These are phyloP conservation scores for Arenicola marina DNA, from an alignment of 2,888 invertebrate genomes.

Conservation along the genomic window DNA sequence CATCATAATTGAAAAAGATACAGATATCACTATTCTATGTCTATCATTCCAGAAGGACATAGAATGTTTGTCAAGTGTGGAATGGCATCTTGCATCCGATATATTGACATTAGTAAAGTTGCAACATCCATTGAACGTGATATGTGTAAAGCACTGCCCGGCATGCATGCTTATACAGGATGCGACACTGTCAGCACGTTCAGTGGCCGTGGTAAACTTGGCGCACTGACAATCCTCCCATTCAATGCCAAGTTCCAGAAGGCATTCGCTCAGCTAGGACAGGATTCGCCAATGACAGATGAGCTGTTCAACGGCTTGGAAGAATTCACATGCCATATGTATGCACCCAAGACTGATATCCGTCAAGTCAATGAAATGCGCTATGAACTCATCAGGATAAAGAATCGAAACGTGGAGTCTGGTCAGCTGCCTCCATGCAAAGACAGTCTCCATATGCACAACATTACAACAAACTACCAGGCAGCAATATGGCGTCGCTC, in stretches of 20 bases:
- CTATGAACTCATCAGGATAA: slow-evolving; percentile 22
- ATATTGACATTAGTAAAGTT: no score
- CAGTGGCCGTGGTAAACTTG: slow-evolving; percentile 21
- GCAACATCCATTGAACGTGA: slow-evolving; percentile 18
- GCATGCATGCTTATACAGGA: slow-evolving; percentile 28
- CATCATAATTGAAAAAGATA: no score
- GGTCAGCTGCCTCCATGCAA: slow-evolving; percentile 23
- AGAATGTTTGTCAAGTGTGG: no score
- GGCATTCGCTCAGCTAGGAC: neutral
- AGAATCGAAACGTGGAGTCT: slow-evolving; percentile 17
- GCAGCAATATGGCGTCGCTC: slow-evolving; percentile 24
- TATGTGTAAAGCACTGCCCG: slow-evolving; percentile 18
- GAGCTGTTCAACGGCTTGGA: neutral
- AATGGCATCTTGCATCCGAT: no score
- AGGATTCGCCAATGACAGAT: neutral
- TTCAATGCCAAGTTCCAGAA: neutral
- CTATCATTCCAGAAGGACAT: no score
- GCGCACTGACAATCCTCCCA: slow-evolving; percentile 19
- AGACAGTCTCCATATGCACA: slow-evolving; percentile 12
- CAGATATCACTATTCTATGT: no score
- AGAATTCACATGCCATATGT: slow-evolving; percentile 6
- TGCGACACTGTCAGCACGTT: slow-evolving; percentile 31
- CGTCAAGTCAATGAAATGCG: slow-evolving; percentile 21
- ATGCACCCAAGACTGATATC: neutral
- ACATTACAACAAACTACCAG: slow-evolving; percentile 20